These are phyloP conservation scores for Ceratina japonica DNA, from an alignment of 1,140 invertebrate species.

Conservation along the genomic window DNA sequence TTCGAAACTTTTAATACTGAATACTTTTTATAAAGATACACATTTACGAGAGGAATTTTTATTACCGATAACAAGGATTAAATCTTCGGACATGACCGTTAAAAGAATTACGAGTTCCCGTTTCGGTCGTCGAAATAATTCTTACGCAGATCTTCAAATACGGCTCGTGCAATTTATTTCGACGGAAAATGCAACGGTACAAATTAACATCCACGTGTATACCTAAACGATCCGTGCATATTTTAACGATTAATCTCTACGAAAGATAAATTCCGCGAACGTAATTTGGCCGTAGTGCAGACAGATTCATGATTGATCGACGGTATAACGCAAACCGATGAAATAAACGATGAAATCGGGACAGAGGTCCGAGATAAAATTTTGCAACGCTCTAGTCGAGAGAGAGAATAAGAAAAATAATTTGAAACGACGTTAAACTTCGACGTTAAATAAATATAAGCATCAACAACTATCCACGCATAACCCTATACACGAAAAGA, in stretches of 20 bases:
- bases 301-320: neutral
- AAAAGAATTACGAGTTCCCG: too few relatives aligned
- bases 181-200: neutral
- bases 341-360: neutral
- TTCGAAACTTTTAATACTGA: neutral
- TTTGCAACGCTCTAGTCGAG: too few relatives aligned
- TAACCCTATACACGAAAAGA: neutral
- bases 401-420: neutral
- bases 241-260: neutral
- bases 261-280: neutral
- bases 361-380: too few relatives aligned
- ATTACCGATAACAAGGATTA: too few relatives aligned
- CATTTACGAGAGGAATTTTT: neutral
- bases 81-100: too few relatives aligned
- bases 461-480: slow-evolving; percentile 26
- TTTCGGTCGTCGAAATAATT: neutral
- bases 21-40: neutral
- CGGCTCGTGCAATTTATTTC: slow-evolving; percentile 4
- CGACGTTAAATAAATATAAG: slow-evolving; percentile 41
- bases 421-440: neutral
- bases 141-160: neutral
- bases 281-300: too few relatives aligned
- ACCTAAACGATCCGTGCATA: neutral
- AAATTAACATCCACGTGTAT: neutral
- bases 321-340: neutral